Evolutionary conservation across 2,888 invertebrate genomes (phyloP).

Genomic region (Leucania comma): DNA sequence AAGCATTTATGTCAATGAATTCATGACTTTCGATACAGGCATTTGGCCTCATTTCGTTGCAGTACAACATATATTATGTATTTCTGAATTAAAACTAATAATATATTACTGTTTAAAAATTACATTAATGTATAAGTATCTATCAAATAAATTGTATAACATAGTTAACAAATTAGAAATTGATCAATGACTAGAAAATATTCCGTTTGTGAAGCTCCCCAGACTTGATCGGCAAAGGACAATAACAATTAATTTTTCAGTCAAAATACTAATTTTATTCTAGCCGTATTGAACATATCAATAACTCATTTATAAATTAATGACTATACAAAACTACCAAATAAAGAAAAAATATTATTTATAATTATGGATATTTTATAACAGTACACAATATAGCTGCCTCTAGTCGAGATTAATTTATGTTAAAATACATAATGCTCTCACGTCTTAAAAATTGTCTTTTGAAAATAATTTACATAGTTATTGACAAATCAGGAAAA

Average conservation of each 20-base stretch:
- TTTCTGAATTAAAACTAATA: slow-evolving; percentile 26
- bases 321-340: slow-evolving; percentile 59
- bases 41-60: slow-evolving; percentile 23
- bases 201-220: slow-evolving; percentile 69
- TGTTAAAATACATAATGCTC: slow-evolving; percentile 71
- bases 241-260: slow-evolving; percentile 77
- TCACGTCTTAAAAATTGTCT: slow-evolving; percentile 67
- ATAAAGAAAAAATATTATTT: slow-evolving; percentile 58
- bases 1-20: slow-evolving; percentile 55
- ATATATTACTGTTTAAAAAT: slow-evolving; percentile 35
- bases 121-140: slow-evolving; percentile 22
- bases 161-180: slow-evolving; percentile 64
- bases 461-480: slow-evolving; percentile 63
- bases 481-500: slow-evolving; percentile 55
- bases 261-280: slow-evolving; percentile 78
- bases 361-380: slow-evolving; percentile 66
- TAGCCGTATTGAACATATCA: slow-evolving; percentile 69
- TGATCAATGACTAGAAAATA: slow-evolving; percentile 63
- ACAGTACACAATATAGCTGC: slow-evolving; percentile 83
- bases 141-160: slow-evolving; percentile 34
- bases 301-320: slow-evolving; percentile 64
- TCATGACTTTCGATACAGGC: slow-evolving; percentile 20
- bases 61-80: slow-evolving; percentile 5
- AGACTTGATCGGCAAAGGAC: slow-evolving; percentile 82
- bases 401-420: slow-evolving; percentile 81